These are phyloP conservation scores for Pogonus chalceus DNA, from an alignment of 1,140 invertebrate species.

Conservation along the genomic window DNA sequence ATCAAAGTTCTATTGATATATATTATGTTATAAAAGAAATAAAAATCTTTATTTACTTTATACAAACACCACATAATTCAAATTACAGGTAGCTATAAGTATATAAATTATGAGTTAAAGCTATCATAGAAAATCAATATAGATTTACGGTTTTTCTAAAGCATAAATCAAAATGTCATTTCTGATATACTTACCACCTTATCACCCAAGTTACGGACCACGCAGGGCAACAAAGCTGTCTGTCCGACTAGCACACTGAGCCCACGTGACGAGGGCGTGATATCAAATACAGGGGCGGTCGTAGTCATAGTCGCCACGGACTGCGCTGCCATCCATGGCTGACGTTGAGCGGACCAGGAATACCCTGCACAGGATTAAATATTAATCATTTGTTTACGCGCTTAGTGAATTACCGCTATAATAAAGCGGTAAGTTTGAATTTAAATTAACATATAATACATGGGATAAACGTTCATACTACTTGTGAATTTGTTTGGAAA, in stretches of 20 bases:
- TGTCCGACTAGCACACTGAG: neutral
- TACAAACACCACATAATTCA: no score
- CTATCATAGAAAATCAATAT: neutral
- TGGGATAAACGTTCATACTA: no score
- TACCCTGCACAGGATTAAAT: slow-evolving; percentile 1
- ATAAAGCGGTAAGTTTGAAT: no score
- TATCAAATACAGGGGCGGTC: neutral
- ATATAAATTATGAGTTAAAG: no score
- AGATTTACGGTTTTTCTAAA: neutral
- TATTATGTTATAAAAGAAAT: no score
- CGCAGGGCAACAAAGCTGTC: slow-evolving; percentile 4
- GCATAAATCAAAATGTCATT: neutral
- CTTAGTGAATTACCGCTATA: no score
- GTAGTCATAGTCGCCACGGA: no score
- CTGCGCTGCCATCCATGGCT: neutral
- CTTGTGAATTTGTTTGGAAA: no score
- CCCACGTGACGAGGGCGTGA: neutral
- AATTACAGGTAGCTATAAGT: no score
- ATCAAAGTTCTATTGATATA: no score
- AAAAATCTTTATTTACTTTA: no score
- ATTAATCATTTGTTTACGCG: neutral
- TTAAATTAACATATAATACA: no score
- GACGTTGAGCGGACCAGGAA: neutral
- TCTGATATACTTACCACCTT: neutral
- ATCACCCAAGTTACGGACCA: slow-evolving; percentile 1